Conservation (phyloP, 2,797 vertebrate species). For the Micropoecilia bifurca region DNA sequence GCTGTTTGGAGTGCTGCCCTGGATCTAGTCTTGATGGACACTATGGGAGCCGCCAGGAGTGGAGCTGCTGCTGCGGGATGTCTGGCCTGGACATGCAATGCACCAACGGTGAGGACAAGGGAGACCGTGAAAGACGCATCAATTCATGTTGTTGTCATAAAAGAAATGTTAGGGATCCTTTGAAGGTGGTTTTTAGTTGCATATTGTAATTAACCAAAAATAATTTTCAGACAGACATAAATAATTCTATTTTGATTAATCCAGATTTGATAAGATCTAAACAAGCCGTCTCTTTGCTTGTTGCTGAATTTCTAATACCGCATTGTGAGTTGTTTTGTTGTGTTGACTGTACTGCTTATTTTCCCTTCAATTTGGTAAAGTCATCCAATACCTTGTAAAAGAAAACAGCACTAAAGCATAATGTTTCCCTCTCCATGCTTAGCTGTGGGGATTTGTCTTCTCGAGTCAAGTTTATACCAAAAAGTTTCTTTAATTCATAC, state of each 20-base stretch:
- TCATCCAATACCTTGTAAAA: background rate
- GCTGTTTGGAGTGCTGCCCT: slow-evolving; percentile 85
- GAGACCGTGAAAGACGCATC: background rate
- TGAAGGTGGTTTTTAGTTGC: background rate
- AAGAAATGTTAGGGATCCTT: background rate
- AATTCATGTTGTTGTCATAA: background rate
- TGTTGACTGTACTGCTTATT: background rate
- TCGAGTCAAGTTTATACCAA: background rate
- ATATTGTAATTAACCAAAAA: background rate
- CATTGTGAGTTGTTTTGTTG: background rate
- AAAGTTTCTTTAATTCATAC: background rate
- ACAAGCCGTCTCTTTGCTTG: background rate
- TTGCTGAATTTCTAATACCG: background rate
- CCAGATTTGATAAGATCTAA: background rate
- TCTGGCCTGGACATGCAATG: slow-evolving; percentile 84
- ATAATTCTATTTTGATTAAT: background rate
- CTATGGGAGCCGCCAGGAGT: slow-evolving; percentile 81
- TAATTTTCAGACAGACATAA: background rate
- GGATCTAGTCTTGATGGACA: slow-evolving; percentile 71
- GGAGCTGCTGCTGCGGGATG: slow-evolving; percentile 80
- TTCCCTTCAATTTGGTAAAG: background rate
- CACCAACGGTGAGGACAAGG: slow-evolving; percentile 81
- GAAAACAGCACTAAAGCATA: background rate
- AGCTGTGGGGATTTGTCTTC: background rate
- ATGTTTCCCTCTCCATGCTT: background rate